phyloP scores from a whole-genome alignment of 2,797 vertebrate species.

The Nannoperca australis region DNA sequence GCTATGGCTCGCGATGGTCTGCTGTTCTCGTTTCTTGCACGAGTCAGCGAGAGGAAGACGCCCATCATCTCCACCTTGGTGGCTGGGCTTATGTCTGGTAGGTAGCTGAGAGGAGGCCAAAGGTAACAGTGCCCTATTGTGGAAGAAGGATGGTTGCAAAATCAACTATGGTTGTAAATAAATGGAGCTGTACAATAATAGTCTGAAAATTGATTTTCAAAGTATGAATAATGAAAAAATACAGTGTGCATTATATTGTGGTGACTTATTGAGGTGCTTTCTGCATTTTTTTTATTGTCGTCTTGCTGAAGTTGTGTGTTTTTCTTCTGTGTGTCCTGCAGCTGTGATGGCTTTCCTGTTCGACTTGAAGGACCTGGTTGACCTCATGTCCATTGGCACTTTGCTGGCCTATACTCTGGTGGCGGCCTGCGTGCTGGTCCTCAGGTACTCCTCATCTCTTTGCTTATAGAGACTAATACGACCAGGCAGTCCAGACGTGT shows the following conservation, averaged over 20 bases:
- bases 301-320: conserved; percentile 7
- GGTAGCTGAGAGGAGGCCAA: conserved; percentile 51
- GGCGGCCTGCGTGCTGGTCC: conserved; percentile 94
- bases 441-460: conserved; percentile 86
- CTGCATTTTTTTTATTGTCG: background rate
- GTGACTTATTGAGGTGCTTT: background rate
- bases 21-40: conserved; percentile 82
- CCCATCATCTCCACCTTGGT: conserved; percentile 77
- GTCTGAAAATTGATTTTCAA: background rate
- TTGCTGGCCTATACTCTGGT: conserved; percentile 96
- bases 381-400: conserved; percentile 98
- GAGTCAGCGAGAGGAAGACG: conserved; percentile 80
- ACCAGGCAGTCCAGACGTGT: background rate
- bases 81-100: conserved; percentile 82
- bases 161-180: conserved; percentile 2
- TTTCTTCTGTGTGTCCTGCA: conserved; percentile 66
- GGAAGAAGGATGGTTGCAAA: conserved; percentile 57
- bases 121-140: conserved; percentile 50
- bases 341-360: conserved; percentile 97
- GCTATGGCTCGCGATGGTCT: conserved; percentile 83
- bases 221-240: background rate
- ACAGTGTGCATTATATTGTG: conserved; percentile 3
- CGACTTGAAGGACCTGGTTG: conserved; percentile 95
- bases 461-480: background rate
- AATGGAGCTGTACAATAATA: conserved; percentile 3